Evolutionary conservation across 2,797 vertebrate genomes (phyloP), one percentile per base, ranked within the genome.

Genomic region (Acrossocheilus wenchowensis): DNA sequence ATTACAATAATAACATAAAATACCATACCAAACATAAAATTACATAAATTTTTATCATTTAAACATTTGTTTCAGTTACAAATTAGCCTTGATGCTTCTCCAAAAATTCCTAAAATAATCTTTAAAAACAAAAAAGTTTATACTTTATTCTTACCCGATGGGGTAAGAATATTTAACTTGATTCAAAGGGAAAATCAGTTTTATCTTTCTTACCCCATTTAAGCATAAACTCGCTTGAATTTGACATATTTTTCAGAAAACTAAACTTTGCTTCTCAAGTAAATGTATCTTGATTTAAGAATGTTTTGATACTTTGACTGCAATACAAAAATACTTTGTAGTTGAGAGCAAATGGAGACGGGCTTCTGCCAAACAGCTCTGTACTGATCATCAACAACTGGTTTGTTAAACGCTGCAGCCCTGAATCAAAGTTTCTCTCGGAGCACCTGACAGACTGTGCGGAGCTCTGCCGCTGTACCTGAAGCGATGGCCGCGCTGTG

Each of bases 401-500:
- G 10, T 60, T 10, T n/a, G 54, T 60, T 60, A 60, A 60, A n/a
- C 57, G 5, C 0, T n/a, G 9, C 23, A n/a, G 9, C 9, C 0
- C 5, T 60, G 57, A 4, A 23, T 57, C 62, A 15, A 66, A 7
- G 62, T 66, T 66, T 30, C 30, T 68, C 30, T 68, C 2, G 30
- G 30, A n/a, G n/a, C n/a, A n/a, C n/a, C n/a, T n/a, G n/a, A n/a
- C n/a, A n/a, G n/a, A n/a, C n/a, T n/a, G n/a, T n/a, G n/a, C n/a
- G n/a, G n/a, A 54, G 52, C 21, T 54, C 17, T 3, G 54, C 21
- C 1, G 62, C 30, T 94, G 95, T 96, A 97, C 96, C 96, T 97
- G 96, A 94, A 94, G 91, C 95, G 95, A 95, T 95, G 94, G 96
- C 83, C 21, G 72, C 94, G 91, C 94, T 94, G 87, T 96, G 95